Conservation (phyloP, 2,797 vertebrate genomes). For the Sternarchorhynchus goeldii region DNA sequence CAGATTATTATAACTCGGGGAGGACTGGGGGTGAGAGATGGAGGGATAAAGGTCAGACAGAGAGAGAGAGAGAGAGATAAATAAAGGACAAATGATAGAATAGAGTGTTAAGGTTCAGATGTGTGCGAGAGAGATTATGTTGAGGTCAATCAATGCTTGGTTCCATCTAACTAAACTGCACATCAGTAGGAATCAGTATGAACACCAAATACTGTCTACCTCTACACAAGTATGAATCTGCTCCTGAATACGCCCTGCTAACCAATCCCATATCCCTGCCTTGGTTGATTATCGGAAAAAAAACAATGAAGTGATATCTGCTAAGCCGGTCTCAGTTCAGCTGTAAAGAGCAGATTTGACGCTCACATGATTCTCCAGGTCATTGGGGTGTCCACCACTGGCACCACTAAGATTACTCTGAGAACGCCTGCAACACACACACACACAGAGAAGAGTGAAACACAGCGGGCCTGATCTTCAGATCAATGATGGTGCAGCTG, state of each 20-base stretch:
- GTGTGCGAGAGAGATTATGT: slow-evolving; percentile 15
- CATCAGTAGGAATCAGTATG: too few relatives aligned
- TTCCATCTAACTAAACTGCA: too few relatives aligned
- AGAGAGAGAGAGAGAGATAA: slow-evolving; percentile 23
- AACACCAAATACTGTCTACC: too few relatives aligned
- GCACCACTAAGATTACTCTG: slow-evolving; percentile 83
- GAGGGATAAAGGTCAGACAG: neutral
- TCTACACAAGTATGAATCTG: too few relatives aligned
- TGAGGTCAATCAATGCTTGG: slow-evolving; percentile 25
- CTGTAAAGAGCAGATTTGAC: neutral
- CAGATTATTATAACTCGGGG: slow-evolving; percentile 73
- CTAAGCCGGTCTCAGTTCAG: neutral
- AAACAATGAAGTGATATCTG: too few relatives aligned
- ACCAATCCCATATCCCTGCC: too few relatives aligned
- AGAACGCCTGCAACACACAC: slow-evolving; percentile 72
- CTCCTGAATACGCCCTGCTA: too few relatives aligned
- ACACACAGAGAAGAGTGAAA: neutral
- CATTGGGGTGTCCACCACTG: slow-evolving; percentile 80
- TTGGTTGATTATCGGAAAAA: too few relatives aligned
- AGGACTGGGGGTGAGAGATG: slow-evolving; percentile 64
- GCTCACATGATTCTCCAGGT: slow-evolving; percentile 88
- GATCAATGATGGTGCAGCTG: too few relatives aligned
- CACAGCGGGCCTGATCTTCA: neutral
- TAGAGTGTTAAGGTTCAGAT: neutral
- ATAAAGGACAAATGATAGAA: slow-evolving; percentile 26